Conservation (phyloP, 35 echinoderm and acorn worm genomes). For the Diadema setosum region DNA sequence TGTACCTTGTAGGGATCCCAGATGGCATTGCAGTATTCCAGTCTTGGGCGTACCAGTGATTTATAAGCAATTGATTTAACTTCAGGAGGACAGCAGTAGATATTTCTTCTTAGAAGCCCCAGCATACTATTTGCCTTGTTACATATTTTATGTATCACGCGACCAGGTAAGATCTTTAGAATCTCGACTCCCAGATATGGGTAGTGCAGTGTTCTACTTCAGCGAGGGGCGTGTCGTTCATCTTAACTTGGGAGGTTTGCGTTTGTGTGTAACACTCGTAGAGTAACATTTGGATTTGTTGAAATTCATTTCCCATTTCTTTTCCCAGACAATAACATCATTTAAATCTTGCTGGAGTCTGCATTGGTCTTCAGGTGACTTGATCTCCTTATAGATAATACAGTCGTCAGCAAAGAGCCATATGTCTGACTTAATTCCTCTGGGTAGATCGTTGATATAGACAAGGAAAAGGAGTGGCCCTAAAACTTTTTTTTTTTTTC, state of each 20-base stretch:
- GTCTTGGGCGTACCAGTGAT: no score
- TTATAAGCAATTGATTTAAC: not conserved
- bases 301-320: not conserved
- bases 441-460: not conserved
- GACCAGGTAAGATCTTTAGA: not conserved
- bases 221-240: not conserved
- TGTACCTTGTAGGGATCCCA: not conserved
- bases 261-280: not conserved
- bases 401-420: not conserved
- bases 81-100: no score
- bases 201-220: no score
- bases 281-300: not conserved
- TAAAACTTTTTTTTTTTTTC: no score
- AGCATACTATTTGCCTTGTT: not conserved
- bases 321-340: not conserved
- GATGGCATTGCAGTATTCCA: not conserved
- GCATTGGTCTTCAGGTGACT: not conserved
- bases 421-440: not conserved
- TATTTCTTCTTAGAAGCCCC: no score
- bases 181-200: no score
- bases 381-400: not conserved
- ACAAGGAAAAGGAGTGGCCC: not conserved
- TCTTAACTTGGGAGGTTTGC: not conserved
- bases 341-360: not conserved
- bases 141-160: not conserved